A percentile compares a stretch with the other conserved stretches of the same genome.
These are phyloP conservation scores for Zygaena filipendulae DNA, from an alignment of 2,888 invertebrate genomes.

Conservation along the genomic window DNA sequence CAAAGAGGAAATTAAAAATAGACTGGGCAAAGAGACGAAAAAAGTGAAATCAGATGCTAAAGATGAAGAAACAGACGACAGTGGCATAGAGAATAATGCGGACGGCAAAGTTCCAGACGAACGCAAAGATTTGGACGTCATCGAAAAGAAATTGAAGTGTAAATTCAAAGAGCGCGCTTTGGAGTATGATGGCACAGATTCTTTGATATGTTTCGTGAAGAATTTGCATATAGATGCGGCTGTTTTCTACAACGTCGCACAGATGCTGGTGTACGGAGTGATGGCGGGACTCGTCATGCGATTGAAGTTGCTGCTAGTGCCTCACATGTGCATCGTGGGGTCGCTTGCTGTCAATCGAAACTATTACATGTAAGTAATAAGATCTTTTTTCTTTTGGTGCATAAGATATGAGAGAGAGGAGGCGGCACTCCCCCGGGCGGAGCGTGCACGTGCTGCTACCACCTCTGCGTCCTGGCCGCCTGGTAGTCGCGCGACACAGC, in stretches of 20 bases:
- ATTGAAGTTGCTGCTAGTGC: slow-evolving; percentile 80
- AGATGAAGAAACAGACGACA: slow-evolving; percentile 56
- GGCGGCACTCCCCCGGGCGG: too few species aligned
- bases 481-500: too few species aligned
- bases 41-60: slow-evolving; percentile 21
- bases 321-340: slow-evolving; percentile 79
- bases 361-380: slow-evolving; percentile 54
- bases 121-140: slow-evolving; percentile 25
- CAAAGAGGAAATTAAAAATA: slow-evolving; percentile 16
- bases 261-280: slow-evolving; percentile 74
- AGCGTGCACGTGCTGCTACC: too few species aligned
- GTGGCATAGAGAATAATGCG: slow-evolving; percentile 63
- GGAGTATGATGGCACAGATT: slow-evolving; percentile 12
- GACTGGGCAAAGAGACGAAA: slow-evolving; percentile 12
- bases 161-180: slow-evolving; percentile 23
- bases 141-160: slow-evolving; percentile 23
- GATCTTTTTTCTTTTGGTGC: background rate
- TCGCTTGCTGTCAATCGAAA: slow-evolving; percentile 73
- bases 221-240: slow-evolving; percentile 59
- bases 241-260: slow-evolving; percentile 76
- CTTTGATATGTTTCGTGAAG: slow-evolving; percentile 28
- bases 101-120: slow-evolving; percentile 32
- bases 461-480: too few species aligned
- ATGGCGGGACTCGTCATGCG: slow-evolving; percentile 85
- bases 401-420: too few species aligned